Conservation (phyloP, 2,113 vertebrate genomes). For the Monopterus albus region DNA sequence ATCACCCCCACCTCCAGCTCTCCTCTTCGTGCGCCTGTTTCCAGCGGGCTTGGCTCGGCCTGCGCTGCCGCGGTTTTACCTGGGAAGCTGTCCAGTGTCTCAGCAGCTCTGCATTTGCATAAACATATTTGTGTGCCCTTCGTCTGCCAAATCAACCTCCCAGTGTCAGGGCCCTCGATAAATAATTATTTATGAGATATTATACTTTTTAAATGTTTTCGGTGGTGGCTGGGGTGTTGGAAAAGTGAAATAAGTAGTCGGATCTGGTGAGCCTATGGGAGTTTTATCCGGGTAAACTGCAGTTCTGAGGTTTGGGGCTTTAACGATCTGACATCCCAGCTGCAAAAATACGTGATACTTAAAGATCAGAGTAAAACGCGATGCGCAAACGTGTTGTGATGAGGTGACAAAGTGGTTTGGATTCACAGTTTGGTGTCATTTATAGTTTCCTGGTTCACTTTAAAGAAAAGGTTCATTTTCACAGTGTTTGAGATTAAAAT, state of each 20-base stretch:
- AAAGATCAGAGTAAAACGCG: neutral
- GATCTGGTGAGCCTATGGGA: conserved; percentile 16
- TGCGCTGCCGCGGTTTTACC: conserved; percentile 40
- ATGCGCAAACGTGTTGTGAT: too few relatives aligned
- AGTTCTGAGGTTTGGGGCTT: conserved; percentile 16
- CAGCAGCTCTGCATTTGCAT: conserved; percentile 66
- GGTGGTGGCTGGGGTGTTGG: conserved; percentile 16
- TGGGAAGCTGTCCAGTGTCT: conserved; percentile 67
- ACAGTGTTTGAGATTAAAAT: neutral
- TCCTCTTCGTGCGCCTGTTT: conserved; percentile 43
- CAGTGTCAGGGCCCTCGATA: conserved; percentile 68
- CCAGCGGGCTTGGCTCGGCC: conserved; percentile 52
- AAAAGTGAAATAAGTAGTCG: conserved; percentile 24
- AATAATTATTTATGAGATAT: conserved; percentile 71
- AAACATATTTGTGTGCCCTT: conserved; percentile 64
- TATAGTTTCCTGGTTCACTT: neutral
- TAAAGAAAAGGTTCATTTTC: too few relatives aligned
- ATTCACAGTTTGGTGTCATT: neutral
- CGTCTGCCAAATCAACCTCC: conserved; percentile 66
- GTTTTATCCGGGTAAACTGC: conserved; percentile 15
- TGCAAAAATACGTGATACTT: conserved; percentile 27
- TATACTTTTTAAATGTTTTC: conserved; percentile 18
- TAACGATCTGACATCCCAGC: conserved; percentile 28
- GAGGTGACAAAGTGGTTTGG: neutral
- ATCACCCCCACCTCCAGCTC: neutral